Evolutionary conservation across 2,888 invertebrate genomes (phyloP), one percentile per base, ranked within the genome.

Genomic region (Marasmarcha lunaedactyla): DNA sequence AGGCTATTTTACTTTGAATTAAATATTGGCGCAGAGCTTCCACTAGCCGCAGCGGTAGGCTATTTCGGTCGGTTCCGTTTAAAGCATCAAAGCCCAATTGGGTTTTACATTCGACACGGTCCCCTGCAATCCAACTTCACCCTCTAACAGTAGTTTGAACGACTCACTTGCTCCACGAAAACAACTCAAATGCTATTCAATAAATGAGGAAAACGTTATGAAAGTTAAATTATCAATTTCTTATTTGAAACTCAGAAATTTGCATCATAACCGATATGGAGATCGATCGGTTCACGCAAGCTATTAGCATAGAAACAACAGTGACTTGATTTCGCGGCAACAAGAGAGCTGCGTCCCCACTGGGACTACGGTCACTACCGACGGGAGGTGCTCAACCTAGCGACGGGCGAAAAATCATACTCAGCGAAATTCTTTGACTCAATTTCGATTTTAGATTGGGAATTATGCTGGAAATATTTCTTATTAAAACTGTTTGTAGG

Each of bases 41-140:
- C 20, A 51, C 46, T 49, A 45, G 30, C 53, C 55, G 48, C 55
- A 55, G 51, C 56, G 57, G 57, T 57, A 57, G 62, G 63, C 62
- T 72, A 69, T 74, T 71, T 64, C 60, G 62, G 65, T 57, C 56
- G 63, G 65, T 57, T 52, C 65, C 67, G 69, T 64, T 76, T 73
- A 69, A 67, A 72, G 67, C 72, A 71, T 73, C 71, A 71, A 71
- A 73, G 71, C 66, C 65, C 71, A 72, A 76, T 74, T 72, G 68
- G 68, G 71, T 72, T 73, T 74, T 71, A 73, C 73, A 74, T 72
- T 62, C 63, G 66, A 70, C 68, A 61, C 57, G 62, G 51, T 55
- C n/a, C 59, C 63, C 66, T 66, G 65, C 74, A 71, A 74, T 73
- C 71, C 69, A 71, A 71, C 69, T 72, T 63, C 59, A 64, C 57